A percentile compares a stretch with the other conserved stretches of the same genome.
Evolutionary conservation across 35 echinoderm and acorn worm species (phyloP).

Genomic region (Patiria miniata): DNA sequence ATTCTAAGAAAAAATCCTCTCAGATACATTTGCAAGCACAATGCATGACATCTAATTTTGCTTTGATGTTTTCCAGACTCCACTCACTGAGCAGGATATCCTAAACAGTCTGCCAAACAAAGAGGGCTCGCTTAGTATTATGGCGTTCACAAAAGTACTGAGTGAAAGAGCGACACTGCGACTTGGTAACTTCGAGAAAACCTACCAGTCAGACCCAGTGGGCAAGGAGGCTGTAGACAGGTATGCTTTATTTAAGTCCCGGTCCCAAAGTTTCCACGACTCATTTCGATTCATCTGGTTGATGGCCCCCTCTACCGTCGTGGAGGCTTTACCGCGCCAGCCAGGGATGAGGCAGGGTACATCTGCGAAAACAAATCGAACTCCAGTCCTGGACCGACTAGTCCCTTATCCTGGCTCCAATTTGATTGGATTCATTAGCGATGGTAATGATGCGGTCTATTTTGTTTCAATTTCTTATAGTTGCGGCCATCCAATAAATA

Average conservation of each 20-base stretch:
- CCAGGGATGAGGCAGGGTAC: too few relatives aligned
- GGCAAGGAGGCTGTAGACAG: not conserved
- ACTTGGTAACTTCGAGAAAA: constrained; percentile 35
- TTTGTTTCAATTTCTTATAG: too few relatives aligned
- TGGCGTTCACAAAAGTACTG: constrained; percentile 25
- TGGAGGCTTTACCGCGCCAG: not conserved
- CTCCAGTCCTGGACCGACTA: too few relatives aligned
- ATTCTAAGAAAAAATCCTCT: too few relatives aligned
- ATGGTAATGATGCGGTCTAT: too few relatives aligned
- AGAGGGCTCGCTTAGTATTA: constrained; percentile 7
- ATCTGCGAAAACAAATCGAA: too few relatives aligned
- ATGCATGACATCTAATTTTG: too few relatives aligned
- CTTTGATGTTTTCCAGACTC: constrained; percentile 25
- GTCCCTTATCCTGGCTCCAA: too few relatives aligned
- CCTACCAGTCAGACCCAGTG: constrained; percentile 22
- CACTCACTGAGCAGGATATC: constrained; percentile 38
- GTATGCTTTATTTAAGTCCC: not conserved
- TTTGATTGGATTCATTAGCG: too few relatives aligned
- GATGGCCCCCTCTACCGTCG: not conserved
- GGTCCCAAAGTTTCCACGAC: too few relatives aligned
- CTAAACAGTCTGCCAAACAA: constrained; percentile 35
- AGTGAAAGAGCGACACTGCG: constrained; percentile 33
- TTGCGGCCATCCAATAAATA: too few relatives aligned
- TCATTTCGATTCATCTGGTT: not conserved
- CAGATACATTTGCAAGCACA: too few relatives aligned